Evolutionary conservation across 1,140 invertebrate species (phyloP), one percentile per base, ranked within the genome.

Genomic region (Brachionus calyciflorus): DNA sequence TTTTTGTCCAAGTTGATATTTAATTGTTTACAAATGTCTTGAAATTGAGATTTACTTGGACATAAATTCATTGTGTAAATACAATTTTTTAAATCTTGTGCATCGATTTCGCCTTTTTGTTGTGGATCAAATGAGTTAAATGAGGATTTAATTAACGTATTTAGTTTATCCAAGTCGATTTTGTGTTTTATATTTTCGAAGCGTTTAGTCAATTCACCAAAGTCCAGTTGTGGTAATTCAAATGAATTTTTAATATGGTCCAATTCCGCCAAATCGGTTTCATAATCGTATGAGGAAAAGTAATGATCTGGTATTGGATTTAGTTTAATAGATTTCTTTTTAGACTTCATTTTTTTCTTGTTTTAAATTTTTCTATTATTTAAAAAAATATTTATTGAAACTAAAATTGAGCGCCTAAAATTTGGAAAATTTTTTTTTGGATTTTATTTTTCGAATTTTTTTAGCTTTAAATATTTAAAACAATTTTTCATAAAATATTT

Each of bases 91-190:
- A 65, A 21, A n/a, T 65, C 60, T 10, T 46, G 9, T 19, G 28
- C 24, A 21, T 65, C 60, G 3, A 65, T 65, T 65, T 65, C 60
- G 17, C 24, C 24, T 21, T 44, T 65, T 26, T 65, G 41, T 14
- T 65, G 24, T n/a, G 21, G 24, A 65, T 65, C 60, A 65, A 65
- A 65, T 12, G 0, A 44, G 10, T 26, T 26, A 44, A 65, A 65
- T 2, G 37, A 44, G 9, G 5, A 30, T 65, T 41, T 65, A 14
- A 65, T 14, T 24, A 14, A 44, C 0, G 12, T 24, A 14, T 44
- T 41, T 21, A 65, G 19, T 12, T 65, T 24, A 24, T 65, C 21
- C 6, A 65, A 5, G 26, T 65, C 21, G 12, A 65, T 10, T 65
- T 65, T 41, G 3, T 44, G 40, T 41, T 44, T 46, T 1, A 41